These are phyloP conservation scores for Tragelaphus imberbis DNA, from an alignment of 2,113 vertebrate genomes.

Conservation along the genomic window DNA sequence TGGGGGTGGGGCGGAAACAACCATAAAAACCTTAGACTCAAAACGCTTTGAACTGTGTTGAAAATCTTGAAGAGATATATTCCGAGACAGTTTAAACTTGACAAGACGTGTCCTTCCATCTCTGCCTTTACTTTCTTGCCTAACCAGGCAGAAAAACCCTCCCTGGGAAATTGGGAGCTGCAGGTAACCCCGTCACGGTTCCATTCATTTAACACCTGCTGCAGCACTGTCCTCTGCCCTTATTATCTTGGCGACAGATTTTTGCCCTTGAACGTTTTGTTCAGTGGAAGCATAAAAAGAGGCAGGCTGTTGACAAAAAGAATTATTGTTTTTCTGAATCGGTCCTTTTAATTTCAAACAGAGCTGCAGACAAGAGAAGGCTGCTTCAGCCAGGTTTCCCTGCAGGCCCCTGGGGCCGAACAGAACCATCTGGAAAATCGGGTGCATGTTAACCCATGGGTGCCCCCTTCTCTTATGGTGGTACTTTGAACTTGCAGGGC, in stretches of 20 bases:
- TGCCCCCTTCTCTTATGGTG: rapidly evolving
- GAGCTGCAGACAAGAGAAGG: neutral
- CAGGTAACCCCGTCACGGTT: neutral
- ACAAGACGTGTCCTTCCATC: neutral
- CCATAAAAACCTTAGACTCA: neutral
- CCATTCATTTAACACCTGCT: neutral
- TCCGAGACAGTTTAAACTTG: neutral
- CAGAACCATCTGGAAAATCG: neutral
- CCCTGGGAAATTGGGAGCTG: neutral
- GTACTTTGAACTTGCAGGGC: rapidly evolving
- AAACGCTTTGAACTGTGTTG: slow-evolving; percentile 17
- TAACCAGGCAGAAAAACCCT: slow-evolving; percentile 32
- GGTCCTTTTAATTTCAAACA: neutral
- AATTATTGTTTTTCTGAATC: neutral
- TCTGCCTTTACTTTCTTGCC: slow-evolving; percentile 6
- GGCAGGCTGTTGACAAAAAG: neutral
- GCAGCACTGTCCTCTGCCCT: neutral
- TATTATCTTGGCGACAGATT: neutral
- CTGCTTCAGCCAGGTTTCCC: neutral
- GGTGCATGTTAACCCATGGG: rapidly evolving
- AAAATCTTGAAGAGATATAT: neutral
- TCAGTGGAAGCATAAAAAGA: neutral
- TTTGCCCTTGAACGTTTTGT: slow-evolving; percentile 19
- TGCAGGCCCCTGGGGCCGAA: neutral
- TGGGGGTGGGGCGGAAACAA: no score